These are phyloP conservation scores for Tenthredo notha DNA, from an alignment of 2,888 invertebrate species.

Conservation along the genomic window DNA sequence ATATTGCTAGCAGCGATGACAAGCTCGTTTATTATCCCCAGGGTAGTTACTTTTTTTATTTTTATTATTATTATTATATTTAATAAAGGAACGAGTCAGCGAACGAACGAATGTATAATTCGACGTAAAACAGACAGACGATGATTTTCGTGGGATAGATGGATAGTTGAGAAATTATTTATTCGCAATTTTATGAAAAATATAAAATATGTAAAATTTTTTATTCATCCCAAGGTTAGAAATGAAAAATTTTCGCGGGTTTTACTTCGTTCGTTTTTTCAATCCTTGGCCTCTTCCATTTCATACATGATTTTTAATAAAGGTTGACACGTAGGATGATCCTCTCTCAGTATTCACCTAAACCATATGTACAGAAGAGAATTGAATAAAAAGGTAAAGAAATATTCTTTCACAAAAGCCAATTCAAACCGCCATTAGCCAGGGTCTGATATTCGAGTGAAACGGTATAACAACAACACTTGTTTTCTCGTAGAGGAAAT, in stretches of 20 bases:
- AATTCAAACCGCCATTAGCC: conserved; percentile 3
- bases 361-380: not conserved
- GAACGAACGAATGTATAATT: not conserved
- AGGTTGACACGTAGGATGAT: not conserved
- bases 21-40: not conserved
- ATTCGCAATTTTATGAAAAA: not conserved
- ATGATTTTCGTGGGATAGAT: not conserved
- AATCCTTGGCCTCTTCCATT: not conserved
- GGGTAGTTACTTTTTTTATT: not conserved
- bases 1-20: not conserved
- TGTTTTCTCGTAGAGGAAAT: not conserved
- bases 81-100: not conserved
- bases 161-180: not conserved
- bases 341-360: not conserved
- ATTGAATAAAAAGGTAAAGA: not conserved
- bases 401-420: not conserved
- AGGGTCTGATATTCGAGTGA: not conserved
- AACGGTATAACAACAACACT: conserved; percentile 1
- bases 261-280: not conserved
- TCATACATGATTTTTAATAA: not conserved
- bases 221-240: not conserved
- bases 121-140: not conserved
- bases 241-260: not conserved
- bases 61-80: not conserved
- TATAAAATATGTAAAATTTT: too few relatives aligned